Conservation (phyloP, 2,113 vertebrate genomes). For the Todiramphus chloris region DNA sequence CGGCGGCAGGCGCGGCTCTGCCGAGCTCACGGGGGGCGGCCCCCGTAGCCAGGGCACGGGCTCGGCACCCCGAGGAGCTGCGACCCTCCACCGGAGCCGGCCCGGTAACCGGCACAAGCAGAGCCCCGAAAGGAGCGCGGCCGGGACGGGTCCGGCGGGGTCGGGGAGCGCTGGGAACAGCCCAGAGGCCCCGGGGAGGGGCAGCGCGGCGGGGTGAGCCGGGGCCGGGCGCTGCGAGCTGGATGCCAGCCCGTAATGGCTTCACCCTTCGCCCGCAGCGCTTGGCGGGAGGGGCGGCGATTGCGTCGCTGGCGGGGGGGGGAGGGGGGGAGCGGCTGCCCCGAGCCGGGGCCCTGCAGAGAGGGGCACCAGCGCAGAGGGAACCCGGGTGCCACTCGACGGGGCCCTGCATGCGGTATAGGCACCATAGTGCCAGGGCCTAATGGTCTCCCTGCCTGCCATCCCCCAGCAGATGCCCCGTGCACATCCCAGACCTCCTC, state of each 20-base stretch:
- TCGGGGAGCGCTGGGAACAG: not conserved
- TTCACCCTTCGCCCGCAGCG: not conserved
- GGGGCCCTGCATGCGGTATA: fast-evolving
- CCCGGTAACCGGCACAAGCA: not conserved
- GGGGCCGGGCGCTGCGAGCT: no score
- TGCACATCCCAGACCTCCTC: not conserved
- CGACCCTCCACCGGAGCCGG: not conserved
- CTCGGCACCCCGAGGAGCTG: not conserved
- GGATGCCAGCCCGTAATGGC: not conserved
- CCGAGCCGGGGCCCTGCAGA: not conserved
- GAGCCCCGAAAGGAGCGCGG: not conserved
- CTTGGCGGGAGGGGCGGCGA: not conserved
- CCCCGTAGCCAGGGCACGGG: not conserved
- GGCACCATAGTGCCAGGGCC: not conserved
- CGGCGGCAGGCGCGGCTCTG: no score
- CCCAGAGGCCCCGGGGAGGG: no score
- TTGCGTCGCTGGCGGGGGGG: not conserved
- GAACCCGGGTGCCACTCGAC: not conserved
- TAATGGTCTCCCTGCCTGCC: not conserved
- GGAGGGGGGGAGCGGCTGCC: not conserved
- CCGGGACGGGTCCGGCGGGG: not conserved
- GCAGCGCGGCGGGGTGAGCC: not conserved
- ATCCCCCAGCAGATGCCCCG: not conserved
- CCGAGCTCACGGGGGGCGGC: no score
- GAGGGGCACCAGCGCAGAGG: fast-evolving